Evolutionary conservation across 2,113 vertebrate genomes (phyloP), one percentile per base, ranked within the genome.

Genomic region (Gorilla gorilla): DNA sequence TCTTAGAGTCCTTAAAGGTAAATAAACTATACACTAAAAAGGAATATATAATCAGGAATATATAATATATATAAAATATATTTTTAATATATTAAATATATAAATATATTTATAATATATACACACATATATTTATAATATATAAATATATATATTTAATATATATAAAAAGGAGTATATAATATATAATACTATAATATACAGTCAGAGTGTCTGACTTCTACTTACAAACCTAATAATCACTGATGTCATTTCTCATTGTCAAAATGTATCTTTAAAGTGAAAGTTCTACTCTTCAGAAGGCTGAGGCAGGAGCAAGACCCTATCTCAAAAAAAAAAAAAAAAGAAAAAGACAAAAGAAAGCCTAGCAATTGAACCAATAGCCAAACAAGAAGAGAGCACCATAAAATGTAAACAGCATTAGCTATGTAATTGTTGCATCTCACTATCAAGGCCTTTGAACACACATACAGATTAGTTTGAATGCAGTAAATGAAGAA

Each of bases 251-350:
- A 89, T 66, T 90, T 86, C 38, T 17, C 66, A 73, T 35, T 79
- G 32, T 91, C 84, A 86, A 89, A 91, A 32, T 43, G 20, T 64
- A 68, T 78, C 73, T 94, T 91, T 81, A 89, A 89, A 97, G 85
- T 57, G 18, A 96, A 35, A 68, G 66, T 25, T 25, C 23, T 61
- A 61, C 59, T 61, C 59, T 25, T 61, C 59, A 61, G 59, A 25
- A 61, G 59, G 23, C 8, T 25, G 23, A 61, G 23, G 9, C 59
- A 25, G 59, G 23, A 25, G 9, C 32, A 68, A 68, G 66, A 68
- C 16, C 6, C 16, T 17, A n/a, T 68, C 32, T n/a, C 66, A 68
- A 64, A 27, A 61, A 35, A 66, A 68, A 40, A 40, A 40, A 40
- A 68, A 32, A 25, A 61, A 61, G 25, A 30, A 30, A 17, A 68